Base-by-base conservation (phyloP, 2,797 vertebrate genomes). In the Pangasius mekongensis region DNA sequence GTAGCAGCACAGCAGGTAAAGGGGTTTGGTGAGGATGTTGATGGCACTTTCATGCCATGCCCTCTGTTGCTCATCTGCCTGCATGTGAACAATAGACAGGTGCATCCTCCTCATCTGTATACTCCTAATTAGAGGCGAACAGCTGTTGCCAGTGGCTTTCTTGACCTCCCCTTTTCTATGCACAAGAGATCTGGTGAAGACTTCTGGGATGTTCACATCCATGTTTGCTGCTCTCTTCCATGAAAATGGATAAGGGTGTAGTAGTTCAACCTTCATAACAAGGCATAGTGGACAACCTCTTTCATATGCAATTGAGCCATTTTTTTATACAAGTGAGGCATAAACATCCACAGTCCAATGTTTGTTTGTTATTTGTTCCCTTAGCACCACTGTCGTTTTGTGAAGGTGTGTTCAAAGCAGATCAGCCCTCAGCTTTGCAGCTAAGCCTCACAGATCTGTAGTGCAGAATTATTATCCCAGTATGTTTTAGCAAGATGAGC, bases 61-160 rank as follows among this genome's bases (percentile, higher is more conserved):
- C 81, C 30, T n/a, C 85, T 84, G 87, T 54, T 33, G 71, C 64
- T 81, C 85, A 87, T 88, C 64, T 73, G 69, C 87, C 30, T 56
- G 24, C 20, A 84, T 90, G 56, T 90, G 91, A 92, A 93, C 91
- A 92, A 92, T 93, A 91, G 20, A 3, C 93, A 92, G 92, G 87
- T 94, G 93, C 85, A 73, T 89, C 86, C 76, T 86, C 73, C 87
- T 90, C 87, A 87, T 90, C 83, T 87, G 80, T 83, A 88, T 91
- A 86, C 92, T 94, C 90, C 87, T 92, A 94, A 94, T 95, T 93
- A 93, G 92, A 90, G 80, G 36, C 89, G 52, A 91, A 88, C 94
- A 94, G 92, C 95, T 96, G 94, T 93, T 27, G 58, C 81, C 80
- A n/a, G 84, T 71, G 74, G 78, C 90, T 88, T 91, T 22, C 84